Base-by-base conservation (phyloP, 2,797 vertebrate genomes). In the Paratrypauchen microcephalus region DNA sequence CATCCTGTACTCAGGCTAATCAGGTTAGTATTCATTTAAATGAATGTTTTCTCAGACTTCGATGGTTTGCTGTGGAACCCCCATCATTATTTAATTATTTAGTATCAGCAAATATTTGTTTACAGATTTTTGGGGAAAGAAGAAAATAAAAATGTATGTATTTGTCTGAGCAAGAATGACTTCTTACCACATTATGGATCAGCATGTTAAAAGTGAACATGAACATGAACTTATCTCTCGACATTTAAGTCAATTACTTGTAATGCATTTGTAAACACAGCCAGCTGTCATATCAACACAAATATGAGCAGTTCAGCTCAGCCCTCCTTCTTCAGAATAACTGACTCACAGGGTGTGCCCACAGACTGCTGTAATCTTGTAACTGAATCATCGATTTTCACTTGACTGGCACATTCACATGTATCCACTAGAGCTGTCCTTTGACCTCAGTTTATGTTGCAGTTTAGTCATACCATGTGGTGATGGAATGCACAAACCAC, bases 341-440 rank as follows among this genome's bases (percentile, higher is more conserved):
- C 9, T 87, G 83, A 87, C 66, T 88, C 86, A 90, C 13, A 5
- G 76, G 85, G 84, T 79, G 80, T 80, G 78, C n/a, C 66, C 21
- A 16, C 6, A 19, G 28, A n/a, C 57, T 24, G 5, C 16, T 28
- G 61, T 56, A 26, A 0, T 4, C 41, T 48, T 15, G 26, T 62
- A 9, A 66, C 82, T 63, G 81, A 23, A 18, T 56, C 52, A 70
- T 60, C 16, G 2, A 21, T n/a, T 66, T 12, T 19, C 3, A 19
- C 41, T 12, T 60, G 74, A 54, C 26, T 45, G 39, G 18, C 71
- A 19, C 66, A 13, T 24, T 6, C n/a, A 57, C 55, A 47, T 65
- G 1, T 1, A 0, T 57, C 8, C 54, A 45, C 5, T 36, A 8
- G 11, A 26, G 68, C 12, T 48, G 72, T 55, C 56, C 67, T 7